Evolutionary conservation across 2,797 vertebrate genomes (phyloP).

Genomic region (Petrocephalus schoutedeni): DNA sequence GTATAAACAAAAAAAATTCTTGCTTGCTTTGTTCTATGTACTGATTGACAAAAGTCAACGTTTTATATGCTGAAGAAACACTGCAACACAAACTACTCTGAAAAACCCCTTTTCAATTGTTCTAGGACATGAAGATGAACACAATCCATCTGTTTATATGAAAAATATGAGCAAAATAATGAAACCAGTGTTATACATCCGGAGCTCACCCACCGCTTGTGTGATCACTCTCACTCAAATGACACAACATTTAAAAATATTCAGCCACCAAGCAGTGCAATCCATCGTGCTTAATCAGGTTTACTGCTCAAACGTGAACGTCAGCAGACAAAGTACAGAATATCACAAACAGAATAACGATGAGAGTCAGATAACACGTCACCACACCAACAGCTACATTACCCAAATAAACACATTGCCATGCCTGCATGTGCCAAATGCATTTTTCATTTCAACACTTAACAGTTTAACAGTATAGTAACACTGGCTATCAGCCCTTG

Average conservation of each 20-base stretch:
- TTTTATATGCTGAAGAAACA: slow-evolving; percentile 1
- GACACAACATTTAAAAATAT: neutral
- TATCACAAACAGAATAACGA: neutral
- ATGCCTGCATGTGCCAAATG: slow-evolving; percentile 17
- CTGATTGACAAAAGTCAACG: neutral
- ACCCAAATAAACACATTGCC: slow-evolving; percentile 7
- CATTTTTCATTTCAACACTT: slow-evolving; percentile 3
- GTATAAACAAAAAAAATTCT: neutral
- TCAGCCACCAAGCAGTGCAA: neutral
- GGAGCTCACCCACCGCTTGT: neutral
- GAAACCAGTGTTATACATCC: neutral
- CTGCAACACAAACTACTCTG: neutral
- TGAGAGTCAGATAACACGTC: neutral
- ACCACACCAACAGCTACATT: slow-evolving; percentile 17
- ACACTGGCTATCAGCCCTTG: neutral
- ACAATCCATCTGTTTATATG: neutral
- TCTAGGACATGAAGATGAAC: neutral
- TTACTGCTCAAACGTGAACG: neutral
- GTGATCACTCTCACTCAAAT: slow-evolving; percentile 13
- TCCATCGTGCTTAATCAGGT: neutral
- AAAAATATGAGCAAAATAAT: neutral
- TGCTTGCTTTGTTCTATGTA: neutral
- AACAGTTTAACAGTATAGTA: neutral
- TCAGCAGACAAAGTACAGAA: neutral
- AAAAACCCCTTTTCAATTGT: neutral